Evolutionary conservation across 2,888 invertebrate species (phyloP), one percentile per base, ranked within the genome.

Genomic region (Heteromurus nitidus): DNA sequence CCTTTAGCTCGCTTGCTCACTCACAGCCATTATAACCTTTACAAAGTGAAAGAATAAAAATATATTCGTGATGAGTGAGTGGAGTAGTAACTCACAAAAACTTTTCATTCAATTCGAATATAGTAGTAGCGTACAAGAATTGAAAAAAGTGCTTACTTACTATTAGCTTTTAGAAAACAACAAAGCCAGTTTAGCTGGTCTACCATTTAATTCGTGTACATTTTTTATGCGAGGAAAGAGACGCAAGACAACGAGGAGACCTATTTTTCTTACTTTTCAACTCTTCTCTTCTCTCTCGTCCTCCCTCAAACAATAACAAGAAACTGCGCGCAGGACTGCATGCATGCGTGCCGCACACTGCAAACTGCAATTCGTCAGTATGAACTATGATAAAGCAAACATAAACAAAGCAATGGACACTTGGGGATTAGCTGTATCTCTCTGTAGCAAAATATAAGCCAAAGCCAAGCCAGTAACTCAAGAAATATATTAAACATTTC

Each of bases 181-280:
- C 60, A 76, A 76, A 76, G 76, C 76, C 68, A 62, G 76, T 76
- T 76, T 76, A 44, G 62, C 76, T 55, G 31, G 69, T 68, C 68
- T 68, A 50, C 11, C 24, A 50, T 26, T 50, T 68, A 62, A 31
- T 50, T 47, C 30, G 50, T 44, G 44, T n/a, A n/a, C n/a, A n/a
- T n/a, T 3, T 44, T 42, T 42, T 58, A 22, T 26, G 26, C 44
- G 26, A 65, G 65, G 65, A 65, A 65, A 44, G 18, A 30, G 26
- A 60, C 28, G n/a, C 11, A 11, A 60, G 22, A 9, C 11, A 3
- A 65, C n/a, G 65, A 26, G 50, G 22, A 68, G 68, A 26, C 68
- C 68, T 50, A 68, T 68, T 44, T 65, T 65, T 50, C 16, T 20
- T 44, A 65, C 24, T 24, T 65, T 65, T 31, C 30, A 11, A n/a